A percentile compares a stretch with the other conserved stretches of the same genome.
phyloP scores from a whole-genome alignment of 2,888 invertebrate species.

The Camptogramma bilineatum region DNA sequence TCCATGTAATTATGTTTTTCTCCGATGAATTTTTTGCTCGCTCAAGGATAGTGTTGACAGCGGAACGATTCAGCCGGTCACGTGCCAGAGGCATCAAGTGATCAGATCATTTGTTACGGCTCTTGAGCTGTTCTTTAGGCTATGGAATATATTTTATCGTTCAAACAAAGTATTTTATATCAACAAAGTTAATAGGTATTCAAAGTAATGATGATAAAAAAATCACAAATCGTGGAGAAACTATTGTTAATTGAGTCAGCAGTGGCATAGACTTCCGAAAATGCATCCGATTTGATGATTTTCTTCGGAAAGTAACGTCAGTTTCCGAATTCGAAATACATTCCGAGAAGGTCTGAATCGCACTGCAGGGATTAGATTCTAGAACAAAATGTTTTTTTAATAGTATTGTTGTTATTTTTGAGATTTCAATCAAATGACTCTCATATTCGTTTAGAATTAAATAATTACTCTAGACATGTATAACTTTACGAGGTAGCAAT shows the following conservation, averaged over 20 bases:
- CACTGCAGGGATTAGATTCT: no score
- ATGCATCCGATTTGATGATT: no score
- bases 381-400: no score
- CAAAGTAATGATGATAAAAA: neutral
- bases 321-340: no score
- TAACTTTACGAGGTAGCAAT: constrained; percentile 15
- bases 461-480: constrained; percentile 14
- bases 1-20: constrained; percentile 33
- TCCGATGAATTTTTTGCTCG: constrained; percentile 36
- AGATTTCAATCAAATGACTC: no score
- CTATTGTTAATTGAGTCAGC: no score
- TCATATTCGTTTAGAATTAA: constrained; percentile 9
- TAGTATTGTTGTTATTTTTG: no score
- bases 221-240: no score
- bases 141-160: constrained; percentile 5
- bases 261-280: no score
- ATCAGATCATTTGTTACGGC: constrained; percentile 15
- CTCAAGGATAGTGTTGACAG: constrained; percentile 43
- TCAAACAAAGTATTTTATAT: constrained; percentile 4
- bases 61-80: constrained; percentile 48
- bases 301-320: no score
- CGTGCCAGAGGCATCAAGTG: constrained; percentile 41
- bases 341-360: no score
- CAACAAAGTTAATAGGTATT: neutral
- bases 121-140: constrained; percentile 1